Base-by-base conservation (phyloP, 2,888 invertebrate species). In the Drosophila maculinotata region DNA sequence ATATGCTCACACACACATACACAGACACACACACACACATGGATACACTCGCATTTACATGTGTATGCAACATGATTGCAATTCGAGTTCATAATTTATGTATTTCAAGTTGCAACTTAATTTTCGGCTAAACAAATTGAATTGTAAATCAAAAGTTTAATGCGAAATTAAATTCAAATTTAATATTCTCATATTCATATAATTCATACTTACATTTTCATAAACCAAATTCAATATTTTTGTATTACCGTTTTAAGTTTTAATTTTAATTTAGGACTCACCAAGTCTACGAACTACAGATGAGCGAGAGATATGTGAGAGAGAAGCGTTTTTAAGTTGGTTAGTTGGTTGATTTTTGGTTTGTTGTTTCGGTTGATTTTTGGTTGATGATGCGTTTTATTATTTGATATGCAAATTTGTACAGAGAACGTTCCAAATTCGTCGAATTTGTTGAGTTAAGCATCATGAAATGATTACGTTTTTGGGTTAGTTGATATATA, bases 271-370 rank as follows among this genome's bases (percentile, higher is more conserved):
- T 72, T 14, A 41, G 52, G 58, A 84, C 84, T 84, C 83, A 84
- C 84, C 84, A 69, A 88, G 62, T 87, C 85, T 84, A 84, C 84
- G 84, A 79, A 84, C 88, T 84, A 84, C 82, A 87, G 83, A 73
- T 88, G 83, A 60, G 31, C 66, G 69, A 77, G 41, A 56, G 53
- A 69, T 63, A 60, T 69, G 85, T 76, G 69, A 70, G 45, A 80
- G 64, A 85, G 83, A 83, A 86, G 83, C 83, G 54, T 82, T 72
- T 45, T 5, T 42, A 54, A 20, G 25, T 69, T 74, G 53, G 45
- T 70, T 44, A 48, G 12, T 72, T 60, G 28, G 45, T 67, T 64
- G 51, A 28, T 69, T 65, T 36, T 20, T 41, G 10, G 15, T 52
- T 52, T 44, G 33, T 64, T 69, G 35, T 9, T 69, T 65, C 20